Base-by-base conservation (phyloP, 2,797 vertebrate species). In the Streptopelia turtur region DNA sequence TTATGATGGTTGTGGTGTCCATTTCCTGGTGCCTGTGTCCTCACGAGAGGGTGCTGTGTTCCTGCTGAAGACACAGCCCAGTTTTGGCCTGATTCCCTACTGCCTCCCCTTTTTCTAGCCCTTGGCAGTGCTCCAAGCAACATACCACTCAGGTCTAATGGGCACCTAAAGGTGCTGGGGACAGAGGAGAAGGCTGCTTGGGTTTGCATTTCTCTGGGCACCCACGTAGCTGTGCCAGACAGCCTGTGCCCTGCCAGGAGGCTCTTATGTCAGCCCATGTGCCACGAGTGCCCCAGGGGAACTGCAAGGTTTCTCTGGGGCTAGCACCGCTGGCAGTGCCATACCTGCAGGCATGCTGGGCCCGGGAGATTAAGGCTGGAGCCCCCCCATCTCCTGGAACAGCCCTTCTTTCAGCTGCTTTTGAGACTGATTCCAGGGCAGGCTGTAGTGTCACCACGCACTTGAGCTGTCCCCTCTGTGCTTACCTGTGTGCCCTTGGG, bases 31-130 rank as follows among this genome's bases (percentile, higher is more conserved):
- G 49, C 41, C n/a, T 52, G 37, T 7, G 5, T 65, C 59, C 74
- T 90, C 90, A 52, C 33, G 63, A 90, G 95, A 78, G 86, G 92
- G 95, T 90, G 92, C 90, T 79, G 47, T 39, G 47, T 33, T 55
- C 47, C n/a, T 8, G 14, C 5, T 0, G 9, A 45, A 77, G 23
- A 13, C 39, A 37, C 3, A 4, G 68, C 14, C 21, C 21, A 2
- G 8, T 50, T 79, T 56, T 50, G 87, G 59, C 59, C 31, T 63
- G 3, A 1, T 59, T 94, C 60, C 53, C 25, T 8, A 1, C 43
- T 69, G 56, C 45, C 9, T 77, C 5, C 49, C 1, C 7, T 66
- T 87, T 78, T 33, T 31, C 27, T 22, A 66, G 64, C n/a, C 49
- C 30, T 60, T 68, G 76, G 79, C 87, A 56, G 9, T 31, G 27